Evolutionary conservation across 53 echinoderm and acorn worm species (phyloP).

Genomic region (Apostichopus leukothele): DNA sequence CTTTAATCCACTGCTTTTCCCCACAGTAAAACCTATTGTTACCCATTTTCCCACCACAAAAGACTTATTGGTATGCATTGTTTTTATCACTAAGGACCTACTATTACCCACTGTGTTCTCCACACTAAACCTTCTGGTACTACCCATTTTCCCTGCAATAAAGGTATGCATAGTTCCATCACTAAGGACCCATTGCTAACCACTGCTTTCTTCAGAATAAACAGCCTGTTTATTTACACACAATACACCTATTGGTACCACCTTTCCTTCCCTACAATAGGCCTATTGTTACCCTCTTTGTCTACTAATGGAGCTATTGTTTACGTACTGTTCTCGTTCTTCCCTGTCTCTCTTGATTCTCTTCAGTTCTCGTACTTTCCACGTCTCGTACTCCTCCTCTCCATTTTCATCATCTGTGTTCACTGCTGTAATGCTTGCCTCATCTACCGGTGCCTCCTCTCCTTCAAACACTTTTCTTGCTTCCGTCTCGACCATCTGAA

Average conservation of each 20-base stretch:
- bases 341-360: slow-evolving; percentile 93
- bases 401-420: slow-evolving; percentile 96
- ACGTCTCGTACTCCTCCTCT: slow-evolving; percentile 90
- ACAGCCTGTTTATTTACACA: no score
- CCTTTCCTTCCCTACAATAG: background rate
- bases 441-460: slow-evolving; percentile 63
- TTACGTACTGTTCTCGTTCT: slow-evolving; percentile 87
- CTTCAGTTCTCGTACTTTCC: slow-evolving; percentile 84
- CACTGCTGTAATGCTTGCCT: slow-evolving; percentile 59
- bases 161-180: no score
- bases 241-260: background rate
- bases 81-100: no score
- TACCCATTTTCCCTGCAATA: no score
- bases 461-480: slow-evolving; percentile 60
- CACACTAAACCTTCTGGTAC: no score
- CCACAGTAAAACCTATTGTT: no score
- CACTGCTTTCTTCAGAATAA: no score
- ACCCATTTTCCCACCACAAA: no score
- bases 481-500: slow-evolving; percentile 80
- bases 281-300: background rate
- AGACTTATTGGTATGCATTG: no score
- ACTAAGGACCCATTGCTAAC: no score
- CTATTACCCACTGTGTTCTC: no score
- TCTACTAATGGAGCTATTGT: background rate
- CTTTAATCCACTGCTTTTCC: no score